These are phyloP conservation scores for Halyomorpha halys DNA, from an alignment of 1,140 invertebrate genomes.

Conservation along the genomic window DNA sequence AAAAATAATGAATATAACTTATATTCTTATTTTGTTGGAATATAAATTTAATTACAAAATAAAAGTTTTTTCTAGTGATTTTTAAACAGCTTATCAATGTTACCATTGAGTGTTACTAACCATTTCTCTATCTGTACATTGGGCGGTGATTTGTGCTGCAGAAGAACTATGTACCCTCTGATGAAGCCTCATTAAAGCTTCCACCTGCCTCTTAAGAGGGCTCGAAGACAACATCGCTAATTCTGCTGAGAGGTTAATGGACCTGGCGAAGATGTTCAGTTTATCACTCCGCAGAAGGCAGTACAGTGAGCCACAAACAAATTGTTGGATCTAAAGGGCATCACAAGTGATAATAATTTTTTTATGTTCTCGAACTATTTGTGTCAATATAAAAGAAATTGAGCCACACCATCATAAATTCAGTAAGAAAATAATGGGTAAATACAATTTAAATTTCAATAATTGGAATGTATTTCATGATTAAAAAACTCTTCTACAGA, in stretches of 20 bases:
- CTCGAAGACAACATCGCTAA: constrained; percentile 18
- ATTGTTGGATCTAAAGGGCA: constrained; percentile 27
- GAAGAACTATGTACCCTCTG: not conserved
- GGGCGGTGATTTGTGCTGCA: not conserved
- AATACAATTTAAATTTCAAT: too few relatives aligned
- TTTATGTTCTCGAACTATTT: too few relatives aligned
- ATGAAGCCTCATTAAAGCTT: not conserved
- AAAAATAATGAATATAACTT: too few relatives aligned
- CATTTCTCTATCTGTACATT: not conserved
- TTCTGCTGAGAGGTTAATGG: constrained; percentile 25
- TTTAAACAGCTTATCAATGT: not conserved
- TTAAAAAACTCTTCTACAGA: too few relatives aligned
- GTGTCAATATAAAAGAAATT: too few relatives aligned
- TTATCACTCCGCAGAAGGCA: constrained; percentile 26
- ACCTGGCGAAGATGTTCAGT: constrained; percentile 25
- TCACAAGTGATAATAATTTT: too few relatives aligned
- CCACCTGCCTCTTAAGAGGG: constrained; percentile 13
- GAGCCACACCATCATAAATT: too few relatives aligned
- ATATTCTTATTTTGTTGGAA: too few relatives aligned
- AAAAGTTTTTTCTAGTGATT: too few relatives aligned
- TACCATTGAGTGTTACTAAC: not conserved
- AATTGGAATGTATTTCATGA: too few relatives aligned
- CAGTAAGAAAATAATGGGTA: too few relatives aligned
- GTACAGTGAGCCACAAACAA: constrained; percentile 29
- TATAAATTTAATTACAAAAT: too few relatives aligned